A percentile compares a stretch with the other conserved stretches of the same genome.
Evolutionary conservation across 2,797 vertebrate genomes (phyloP).

Genomic region (Pangasius sanitwongsei): DNA sequence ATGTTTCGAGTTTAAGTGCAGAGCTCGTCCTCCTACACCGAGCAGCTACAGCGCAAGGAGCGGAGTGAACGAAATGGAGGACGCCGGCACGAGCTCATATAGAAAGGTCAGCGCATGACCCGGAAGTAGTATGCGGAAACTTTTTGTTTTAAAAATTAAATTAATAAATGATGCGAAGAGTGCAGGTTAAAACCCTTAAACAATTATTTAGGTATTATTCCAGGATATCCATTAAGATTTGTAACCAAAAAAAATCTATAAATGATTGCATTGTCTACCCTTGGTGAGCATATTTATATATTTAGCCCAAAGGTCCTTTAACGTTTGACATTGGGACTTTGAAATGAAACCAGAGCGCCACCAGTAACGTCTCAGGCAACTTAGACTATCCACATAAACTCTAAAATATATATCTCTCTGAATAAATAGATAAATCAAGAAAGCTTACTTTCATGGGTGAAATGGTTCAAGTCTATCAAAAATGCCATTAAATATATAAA

Average conservation of each 20-base stretch:
- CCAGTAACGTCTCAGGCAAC: background rate
- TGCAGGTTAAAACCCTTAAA: background rate
- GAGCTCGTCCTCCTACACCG: slow-evolving; percentile 67
- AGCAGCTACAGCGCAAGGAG: slow-evolving; percentile 41
- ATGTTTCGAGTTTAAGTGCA: slow-evolving; percentile 71
- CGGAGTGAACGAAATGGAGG: slow-evolving; percentile 61
- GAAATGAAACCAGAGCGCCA: background rate
- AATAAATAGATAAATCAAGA: background rate
- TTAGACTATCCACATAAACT: background rate
- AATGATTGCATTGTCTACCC: background rate
- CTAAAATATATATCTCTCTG: background rate
- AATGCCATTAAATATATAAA: background rate
- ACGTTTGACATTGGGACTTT: background rate
- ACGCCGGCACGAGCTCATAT: slow-evolving; percentile 49
- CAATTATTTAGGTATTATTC: background rate
- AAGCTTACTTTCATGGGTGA: background rate
- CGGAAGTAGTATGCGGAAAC: slow-evolving; percentile 45
- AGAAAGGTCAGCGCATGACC: slow-evolving; percentile 52
- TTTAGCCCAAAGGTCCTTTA: background rate
- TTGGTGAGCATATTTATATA: background rate
- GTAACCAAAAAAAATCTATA: background rate
- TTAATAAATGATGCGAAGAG: background rate
- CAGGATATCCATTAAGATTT: background rate
- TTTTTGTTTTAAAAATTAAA: background rate
- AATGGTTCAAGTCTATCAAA: background rate